These are phyloP conservation scores for Glaucomys volans DNA, from an alignment of 2,113 vertebrate species.

Conservation along the genomic window DNA sequence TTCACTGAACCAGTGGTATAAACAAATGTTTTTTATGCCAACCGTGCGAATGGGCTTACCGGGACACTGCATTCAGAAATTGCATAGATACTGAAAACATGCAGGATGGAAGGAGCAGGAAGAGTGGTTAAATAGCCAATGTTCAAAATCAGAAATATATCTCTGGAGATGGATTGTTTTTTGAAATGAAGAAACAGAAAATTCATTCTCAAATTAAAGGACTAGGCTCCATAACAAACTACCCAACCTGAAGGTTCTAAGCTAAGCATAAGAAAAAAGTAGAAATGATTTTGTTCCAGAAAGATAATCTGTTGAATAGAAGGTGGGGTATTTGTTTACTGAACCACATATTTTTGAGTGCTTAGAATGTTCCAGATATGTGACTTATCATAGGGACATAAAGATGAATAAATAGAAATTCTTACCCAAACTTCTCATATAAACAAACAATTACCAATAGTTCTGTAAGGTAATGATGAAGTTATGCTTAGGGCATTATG, in stretches of 20 bases:
- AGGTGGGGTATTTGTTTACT: neutral
- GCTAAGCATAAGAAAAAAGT: neutral
- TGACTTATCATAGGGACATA: neutral
- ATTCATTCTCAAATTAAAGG: neutral
- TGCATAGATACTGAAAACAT: constrained; percentile 29
- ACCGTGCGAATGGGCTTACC: neutral
- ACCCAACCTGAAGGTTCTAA: neutral
- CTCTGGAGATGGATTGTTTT: neutral
- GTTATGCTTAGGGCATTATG: neutral
- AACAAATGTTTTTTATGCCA: constrained; percentile 75
- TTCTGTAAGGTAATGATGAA: neutral
- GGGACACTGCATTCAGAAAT: constrained; percentile 12
- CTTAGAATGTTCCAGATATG: neutral
- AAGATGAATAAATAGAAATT: neutral
- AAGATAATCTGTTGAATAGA: neutral
- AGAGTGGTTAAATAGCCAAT: neutral
- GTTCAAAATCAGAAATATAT: neutral
- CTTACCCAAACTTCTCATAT: neutral
- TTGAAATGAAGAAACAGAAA: neutral
- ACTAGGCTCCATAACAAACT: neutral
- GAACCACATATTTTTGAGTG: neutral
- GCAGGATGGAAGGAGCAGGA: neutral
- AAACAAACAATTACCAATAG: neutral
- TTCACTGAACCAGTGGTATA: constrained; percentile 69
- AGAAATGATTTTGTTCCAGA: neutral